Evolutionary conservation across 2,797 vertebrate genomes (phyloP), one percentile per base, ranked within the genome.

Genomic region (Sciurus vulgaris): DNA sequence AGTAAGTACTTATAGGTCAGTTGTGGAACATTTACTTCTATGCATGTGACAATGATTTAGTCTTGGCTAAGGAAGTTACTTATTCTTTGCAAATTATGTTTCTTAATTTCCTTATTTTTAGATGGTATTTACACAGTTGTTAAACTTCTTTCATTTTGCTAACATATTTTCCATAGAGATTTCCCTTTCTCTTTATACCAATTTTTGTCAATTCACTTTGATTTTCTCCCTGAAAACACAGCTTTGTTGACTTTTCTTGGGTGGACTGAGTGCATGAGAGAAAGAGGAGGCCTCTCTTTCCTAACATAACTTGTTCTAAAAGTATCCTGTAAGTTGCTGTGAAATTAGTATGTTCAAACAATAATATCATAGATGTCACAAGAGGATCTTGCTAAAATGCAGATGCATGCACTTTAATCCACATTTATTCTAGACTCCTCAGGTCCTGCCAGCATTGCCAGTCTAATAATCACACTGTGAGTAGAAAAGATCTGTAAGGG

Each of bases 101-200:
- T 51, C 44, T 82, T 81, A 83, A n/a, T 86, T 73, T 65, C 11
- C 30, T 82, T 67, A 38, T 44, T 74, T 92, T 74, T 63, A 24
- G 72, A 69, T 30, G 1, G 15, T 85, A 22, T n/a, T 73, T 54
- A 78, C 13, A 41, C 28, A 33, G 2, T 28, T 76, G 20, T 73
- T 38, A 65, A 83, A 59, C 5, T 33, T 56, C 15, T 47, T 74
- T 70, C 18, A 67, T 54, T 7, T 74, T 86, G 20, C 24, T 74
- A 82, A 41, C 13, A 35, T 51, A 35, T 38, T 91, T 94, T 33
- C 33, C 11, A 59, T 76, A 70, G 11, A 90, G 38, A 69, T 65
- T 72, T 41, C 15, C 54, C 35, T 54, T 61, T 54, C 6, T 38
- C 5, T 51, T 41, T 73, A 35, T 2, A 24, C 15, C 20, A 15